phyloP scores from a whole-genome alignment of 2,113 vertebrate species.

The Ranitomeya imitator region DNA sequence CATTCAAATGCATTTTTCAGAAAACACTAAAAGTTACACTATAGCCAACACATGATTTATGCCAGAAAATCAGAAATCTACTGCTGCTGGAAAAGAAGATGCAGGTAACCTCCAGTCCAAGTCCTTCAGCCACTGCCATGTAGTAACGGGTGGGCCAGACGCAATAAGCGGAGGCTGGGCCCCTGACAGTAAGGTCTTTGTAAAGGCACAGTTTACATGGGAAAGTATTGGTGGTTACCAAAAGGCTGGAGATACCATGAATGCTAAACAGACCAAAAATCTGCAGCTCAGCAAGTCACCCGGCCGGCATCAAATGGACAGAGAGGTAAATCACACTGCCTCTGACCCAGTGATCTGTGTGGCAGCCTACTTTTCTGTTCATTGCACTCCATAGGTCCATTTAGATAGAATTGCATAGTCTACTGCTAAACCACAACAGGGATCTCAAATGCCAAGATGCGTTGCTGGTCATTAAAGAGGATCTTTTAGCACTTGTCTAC shows the following conservation, averaged over 20 bases:
- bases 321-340: not conserved
- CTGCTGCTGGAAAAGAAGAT: not conserved
- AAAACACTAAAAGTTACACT: conserved; percentile 19
- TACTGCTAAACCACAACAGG: not conserved
- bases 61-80: not conserved
- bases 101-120: not conserved
- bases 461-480: not conserved
- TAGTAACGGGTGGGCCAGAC: not conserved
- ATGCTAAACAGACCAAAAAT: not conserved
- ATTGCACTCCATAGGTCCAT: not conserved
- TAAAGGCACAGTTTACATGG: conserved; percentile 2
- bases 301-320: not conserved
- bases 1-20: conserved; percentile 2
- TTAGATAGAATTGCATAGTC: conserved; percentile 29
- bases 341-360: not conserved
- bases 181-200: not conserved
- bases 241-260: not conserved
- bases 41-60: not conserved
- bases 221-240: not conserved
- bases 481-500: no score
- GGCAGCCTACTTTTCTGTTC: not conserved
- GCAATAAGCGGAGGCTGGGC: not conserved
- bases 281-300: not conserved
- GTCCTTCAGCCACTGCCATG: not conserved
- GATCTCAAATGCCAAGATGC: not conserved